A percentile compares a stretch with the other conserved stretches of the same genome.
Conservation (phyloP, 2,113 vertebrate genomes). For the Macquaria australasica region DNA sequence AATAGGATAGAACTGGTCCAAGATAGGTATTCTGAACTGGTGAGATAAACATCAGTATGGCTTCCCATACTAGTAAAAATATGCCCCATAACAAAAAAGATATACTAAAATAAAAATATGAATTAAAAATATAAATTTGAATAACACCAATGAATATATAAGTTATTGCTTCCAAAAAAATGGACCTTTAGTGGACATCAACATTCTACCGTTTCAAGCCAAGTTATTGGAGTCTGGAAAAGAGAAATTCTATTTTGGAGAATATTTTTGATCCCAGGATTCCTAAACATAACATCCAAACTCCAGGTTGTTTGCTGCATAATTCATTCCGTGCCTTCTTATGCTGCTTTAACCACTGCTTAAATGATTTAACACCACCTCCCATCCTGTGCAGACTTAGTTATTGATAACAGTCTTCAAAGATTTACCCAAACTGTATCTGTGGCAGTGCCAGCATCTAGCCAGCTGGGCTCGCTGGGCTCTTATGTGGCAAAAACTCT, state of each 20-base stretch:
- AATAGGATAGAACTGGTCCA: not conserved
- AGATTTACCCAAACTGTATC: conserved; percentile 25
- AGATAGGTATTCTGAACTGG: not conserved
- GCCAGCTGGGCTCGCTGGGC: not conserved
- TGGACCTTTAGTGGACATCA: not conserved
- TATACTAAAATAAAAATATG: not conserved
- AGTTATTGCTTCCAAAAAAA: not conserved
- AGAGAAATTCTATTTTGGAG: not conserved
- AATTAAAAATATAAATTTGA: not conserved
- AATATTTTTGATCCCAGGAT: not conserved
- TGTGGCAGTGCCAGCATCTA: conserved; percentile 12
- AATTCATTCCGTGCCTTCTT: conserved; percentile 47
- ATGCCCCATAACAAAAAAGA: not conserved
- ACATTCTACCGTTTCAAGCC: not conserved
- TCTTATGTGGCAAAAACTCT: conserved; percentile 47
- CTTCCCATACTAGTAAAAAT: not conserved
- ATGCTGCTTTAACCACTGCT: conserved; percentile 40
- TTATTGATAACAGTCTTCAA: conserved; percentile 35
- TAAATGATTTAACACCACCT: conserved; percentile 51
- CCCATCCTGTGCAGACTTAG: conserved; percentile 23
- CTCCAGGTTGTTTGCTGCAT: conserved; percentile 51
- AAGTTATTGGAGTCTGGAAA: not conserved
- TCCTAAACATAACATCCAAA: conserved; percentile 32
- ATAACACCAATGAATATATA: not conserved
- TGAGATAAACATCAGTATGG: not conserved